Percentiles rank a stretch among this genome's conserved stretches.
These are phyloP conservation scores for Galaxias olidus DNA, from an alignment of 2,797 vertebrate species.

Conservation along the genomic window DNA sequence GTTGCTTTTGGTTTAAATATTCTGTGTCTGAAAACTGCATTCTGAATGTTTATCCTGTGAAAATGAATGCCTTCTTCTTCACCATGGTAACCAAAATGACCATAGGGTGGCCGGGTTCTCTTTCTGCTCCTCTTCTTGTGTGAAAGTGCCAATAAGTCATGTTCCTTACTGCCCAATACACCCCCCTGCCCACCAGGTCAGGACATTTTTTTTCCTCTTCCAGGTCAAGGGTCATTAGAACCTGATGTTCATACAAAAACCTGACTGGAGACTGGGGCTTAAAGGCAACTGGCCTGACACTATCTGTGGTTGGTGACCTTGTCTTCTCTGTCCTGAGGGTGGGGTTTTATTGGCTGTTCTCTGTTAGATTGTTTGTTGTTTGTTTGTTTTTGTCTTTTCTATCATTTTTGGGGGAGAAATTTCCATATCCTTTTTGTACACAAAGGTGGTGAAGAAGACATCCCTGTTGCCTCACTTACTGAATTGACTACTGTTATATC, in stretches of 20 bases:
- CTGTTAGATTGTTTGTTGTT: constrained; percentile 60
- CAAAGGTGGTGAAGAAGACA: constrained; percentile 44
- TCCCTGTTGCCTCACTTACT: not conserved
- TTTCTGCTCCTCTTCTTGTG: constrained; percentile 7
- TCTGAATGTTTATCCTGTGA: constrained; percentile 6
- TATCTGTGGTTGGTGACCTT: constrained; percentile 19
- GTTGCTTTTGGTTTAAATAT: constrained; percentile 3
- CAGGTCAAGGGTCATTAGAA: constrained; percentile 40
- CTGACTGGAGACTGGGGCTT: constrained; percentile 14
- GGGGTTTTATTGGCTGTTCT: constrained; percentile 54
- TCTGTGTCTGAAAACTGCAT: not conserved
- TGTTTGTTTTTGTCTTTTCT: constrained; percentile 45
- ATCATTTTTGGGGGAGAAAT: constrained; percentile 38
- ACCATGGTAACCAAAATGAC: constrained; percentile 40
- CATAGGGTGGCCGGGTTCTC: constrained; percentile 16
- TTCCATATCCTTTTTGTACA: constrained; percentile 30
- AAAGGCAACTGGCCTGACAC: constrained; percentile 24
- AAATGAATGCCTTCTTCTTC: constrained; percentile 15
- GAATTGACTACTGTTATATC: constrained; percentile 56
- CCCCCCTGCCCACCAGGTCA: constrained; percentile 18
- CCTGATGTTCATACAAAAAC: constrained; percentile 10
- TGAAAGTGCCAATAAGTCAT: constrained; percentile 26
- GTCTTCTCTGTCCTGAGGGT: constrained; percentile 23
- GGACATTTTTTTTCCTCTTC: constrained; percentile 33
- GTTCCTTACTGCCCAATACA: constrained; percentile 10